phyloP scores from a whole-genome alignment of 2,113 vertebrate species.

The Ranitomeya variabilis region DNA sequence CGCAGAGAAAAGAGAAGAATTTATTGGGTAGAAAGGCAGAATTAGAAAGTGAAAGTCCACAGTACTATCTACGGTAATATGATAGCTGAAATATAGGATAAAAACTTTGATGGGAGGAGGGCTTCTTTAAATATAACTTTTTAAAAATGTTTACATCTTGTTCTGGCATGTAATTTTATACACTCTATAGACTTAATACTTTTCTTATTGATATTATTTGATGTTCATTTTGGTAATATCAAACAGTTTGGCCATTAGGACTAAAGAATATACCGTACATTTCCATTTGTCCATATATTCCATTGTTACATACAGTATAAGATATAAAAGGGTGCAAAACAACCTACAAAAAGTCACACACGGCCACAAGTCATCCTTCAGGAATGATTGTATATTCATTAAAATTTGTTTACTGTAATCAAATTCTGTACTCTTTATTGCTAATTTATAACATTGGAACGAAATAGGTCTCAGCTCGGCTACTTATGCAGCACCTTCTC shows the following conservation, averaged over 20 bases:
- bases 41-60: too few relatives aligned
- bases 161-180: too few relatives aligned
- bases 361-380: background rate
- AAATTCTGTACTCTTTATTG: background rate
- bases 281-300: too few relatives aligned
- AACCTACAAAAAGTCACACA: background rate
- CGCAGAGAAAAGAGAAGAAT: too few relatives aligned
- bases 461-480: background rate
- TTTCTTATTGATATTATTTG: background rate
- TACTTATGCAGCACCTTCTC: conserved; percentile 3
- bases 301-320: background rate
- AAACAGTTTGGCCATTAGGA: background rate
- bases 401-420: background rate
- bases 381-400: background rate
- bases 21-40: too few relatives aligned
- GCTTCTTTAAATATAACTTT: too few relatives aligned
- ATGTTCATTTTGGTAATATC: background rate
- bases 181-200: background rate
- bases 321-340: background rate
- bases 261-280: too few relatives aligned
- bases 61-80: too few relatives aligned
- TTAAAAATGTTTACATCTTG: too few relatives aligned
- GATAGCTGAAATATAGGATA: too few relatives aligned
- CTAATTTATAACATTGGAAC: background rate
- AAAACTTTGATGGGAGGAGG: background rate